Conservation (phyloP, 2,113 vertebrate genomes). For the Xiphias gladius region DNA sequence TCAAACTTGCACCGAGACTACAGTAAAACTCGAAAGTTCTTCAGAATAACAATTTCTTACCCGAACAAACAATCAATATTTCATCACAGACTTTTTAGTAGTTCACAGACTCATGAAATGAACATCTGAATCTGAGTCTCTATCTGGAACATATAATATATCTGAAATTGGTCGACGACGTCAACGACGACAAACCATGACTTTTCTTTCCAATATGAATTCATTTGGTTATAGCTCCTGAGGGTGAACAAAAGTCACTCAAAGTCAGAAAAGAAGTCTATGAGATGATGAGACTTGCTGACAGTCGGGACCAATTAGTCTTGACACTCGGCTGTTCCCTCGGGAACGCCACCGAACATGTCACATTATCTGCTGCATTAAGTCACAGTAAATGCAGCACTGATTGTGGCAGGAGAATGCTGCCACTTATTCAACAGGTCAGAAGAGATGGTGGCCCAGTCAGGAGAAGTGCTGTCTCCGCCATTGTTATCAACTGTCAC, state of each 20-base stretch:
- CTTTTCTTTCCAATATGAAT: constrained; percentile 5
- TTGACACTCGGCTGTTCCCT: constrained; percentile 36
- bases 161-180: constrained; percentile 30
- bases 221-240: constrained; percentile 11
- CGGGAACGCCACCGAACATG: constrained; percentile 43
- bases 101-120: constrained; percentile 48
- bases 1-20: constrained; percentile 18
- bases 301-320: constrained; percentile 65
- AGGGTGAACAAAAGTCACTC: constrained; percentile 34
- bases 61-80: constrained; percentile 61
- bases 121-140: constrained; percentile 46
- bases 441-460: constrained; percentile 9
- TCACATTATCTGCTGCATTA: constrained; percentile 49
- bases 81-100: constrained; percentile 56
- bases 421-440: constrained; percentile 51
- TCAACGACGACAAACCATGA: constrained; percentile 35
- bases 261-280: constrained; percentile 28
- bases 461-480: constrained; percentile 9
- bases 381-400: constrained; percentile 36
- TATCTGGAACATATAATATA: constrained; percentile 30
- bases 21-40: constrained; percentile 31
- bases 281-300: constrained; percentile 35
- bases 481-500: constrained; percentile 32
- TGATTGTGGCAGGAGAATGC: constrained; percentile 3
- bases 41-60: constrained; percentile 50